Evolutionary conservation across 2,888 invertebrate genomes (phyloP), one percentile per base, ranked within the genome.

Genomic region (Spisula subtruncata): DNA sequence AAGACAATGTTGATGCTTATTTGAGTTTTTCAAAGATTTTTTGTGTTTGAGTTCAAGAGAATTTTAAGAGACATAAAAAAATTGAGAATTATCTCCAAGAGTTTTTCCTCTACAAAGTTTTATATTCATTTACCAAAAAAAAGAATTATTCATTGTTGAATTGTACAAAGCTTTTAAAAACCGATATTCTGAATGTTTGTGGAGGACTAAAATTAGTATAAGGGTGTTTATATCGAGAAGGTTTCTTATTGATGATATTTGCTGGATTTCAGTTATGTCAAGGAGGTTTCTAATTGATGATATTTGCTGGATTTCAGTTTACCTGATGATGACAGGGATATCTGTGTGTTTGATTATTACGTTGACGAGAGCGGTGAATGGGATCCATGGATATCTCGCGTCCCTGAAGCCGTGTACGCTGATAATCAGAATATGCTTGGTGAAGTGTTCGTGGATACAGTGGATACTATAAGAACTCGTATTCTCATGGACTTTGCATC

Each of bases 321-420:
- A 81, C 97, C 97, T 35, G 97, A 97, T 94, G 97, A 97, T 94
- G 97, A 97, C 91, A 92, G 96, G 25, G 96, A 96, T 91, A 96
- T 97, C 90, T 96, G 96, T 92, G 96, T 96, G 90, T 97, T 96
- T 94, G 97, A 97, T 92, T 97, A 97, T 93, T 97, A 97, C 92
- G 97, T 97, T 51, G 97, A 97, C 92, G 97, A 97, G 92, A 96
- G 96, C 41, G 97, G 97, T 48, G 97, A 97, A 90, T 97, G 97
- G 97, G 97, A 97, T 85, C 96, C 96, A 0, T 97, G 97, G 97
- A 94, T 95, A 12, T 96, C 96, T 5, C 88, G 96, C 81, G 95
- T 97, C 51, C 96, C 96, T 29, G 97, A 96, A 90, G 94, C 95
- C 18, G 94, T 95, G 18, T 96, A 95, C 87, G 92, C 95, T 75